Evolutionary conservation across 2,113 vertebrate genomes (phyloP).

Genomic region (Lontra canadensis): DNA sequence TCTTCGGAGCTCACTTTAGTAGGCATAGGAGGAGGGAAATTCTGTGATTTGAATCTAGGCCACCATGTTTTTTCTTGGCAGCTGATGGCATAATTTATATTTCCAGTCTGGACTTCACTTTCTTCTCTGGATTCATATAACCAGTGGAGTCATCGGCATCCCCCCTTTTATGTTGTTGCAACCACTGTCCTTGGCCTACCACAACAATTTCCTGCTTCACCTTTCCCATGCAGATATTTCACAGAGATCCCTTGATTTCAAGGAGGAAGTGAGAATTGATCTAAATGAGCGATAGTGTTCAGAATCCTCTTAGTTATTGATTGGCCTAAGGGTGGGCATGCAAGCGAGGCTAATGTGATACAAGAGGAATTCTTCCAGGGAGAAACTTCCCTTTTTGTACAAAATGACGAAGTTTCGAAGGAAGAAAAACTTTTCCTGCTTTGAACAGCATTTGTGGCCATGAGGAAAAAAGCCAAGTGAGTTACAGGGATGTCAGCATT

Average conservation of each 20-base stretch:
- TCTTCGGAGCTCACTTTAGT: neutral
- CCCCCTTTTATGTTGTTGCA: neutral
- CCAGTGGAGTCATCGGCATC: neutral
- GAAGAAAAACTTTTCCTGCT: neutral
- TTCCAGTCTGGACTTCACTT: neutral
- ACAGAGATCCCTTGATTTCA: neutral
- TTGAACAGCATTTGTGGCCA: neutral
- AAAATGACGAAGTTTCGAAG: neutral
- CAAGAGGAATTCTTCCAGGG: neutral
- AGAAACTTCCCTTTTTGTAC: neutral
- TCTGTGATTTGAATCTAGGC: neutral
- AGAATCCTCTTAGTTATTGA: constrained; percentile 1
- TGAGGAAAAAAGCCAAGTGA: neutral
- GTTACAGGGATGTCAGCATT: neutral
- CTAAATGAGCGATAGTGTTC: neutral
- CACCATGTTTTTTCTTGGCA: neutral
- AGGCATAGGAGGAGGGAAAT: neutral
- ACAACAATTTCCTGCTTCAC: neutral
- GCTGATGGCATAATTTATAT: neutral
- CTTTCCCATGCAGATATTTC: neutral
- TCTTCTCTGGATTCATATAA: neutral
- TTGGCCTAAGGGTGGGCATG: neutral
- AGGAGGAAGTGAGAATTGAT: constrained; percentile 15
- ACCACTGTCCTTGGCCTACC: neutral
- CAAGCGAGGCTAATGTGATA: neutral